phyloP scores from a whole-genome alignment of 1,140 invertebrate genomes.

The Drosophila prosaltans region DNA sequence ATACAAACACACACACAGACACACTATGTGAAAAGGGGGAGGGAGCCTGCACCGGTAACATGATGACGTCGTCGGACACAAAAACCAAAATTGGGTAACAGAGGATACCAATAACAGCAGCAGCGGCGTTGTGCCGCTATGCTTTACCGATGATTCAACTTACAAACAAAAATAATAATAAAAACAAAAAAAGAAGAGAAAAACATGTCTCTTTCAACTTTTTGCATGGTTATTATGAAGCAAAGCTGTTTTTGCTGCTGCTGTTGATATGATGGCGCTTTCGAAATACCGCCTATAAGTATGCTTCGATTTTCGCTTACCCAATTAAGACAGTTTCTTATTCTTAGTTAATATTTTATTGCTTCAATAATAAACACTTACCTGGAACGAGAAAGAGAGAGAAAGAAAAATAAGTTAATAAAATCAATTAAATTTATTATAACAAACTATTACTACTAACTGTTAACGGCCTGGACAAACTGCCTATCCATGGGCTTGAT shows the following conservation, averaged over 20 bases:
- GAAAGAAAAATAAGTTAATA: neutral
- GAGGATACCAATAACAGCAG: constrained; percentile 1
- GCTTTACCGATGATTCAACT: constrained; percentile 34
- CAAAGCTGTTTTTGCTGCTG: too few relatives aligned
- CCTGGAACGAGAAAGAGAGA: constrained; percentile 53
- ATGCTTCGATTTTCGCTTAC: constrained; percentile 39
- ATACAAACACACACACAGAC: too few relatives aligned
- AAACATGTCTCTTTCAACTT: too few relatives aligned
- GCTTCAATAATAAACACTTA: constrained; percentile 47
- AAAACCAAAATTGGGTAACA: constrained; percentile 54
- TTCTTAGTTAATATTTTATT: neutral
- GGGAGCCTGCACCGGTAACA: constrained; percentile 31
- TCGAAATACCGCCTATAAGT: constrained; percentile 57
- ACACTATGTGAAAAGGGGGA: neutral
- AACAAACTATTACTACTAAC: constrained; percentile 43
- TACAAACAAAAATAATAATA: neutral
- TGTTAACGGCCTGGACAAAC: constrained; percentile 41
- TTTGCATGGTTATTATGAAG: too few relatives aligned
- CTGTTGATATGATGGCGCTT: constrained; percentile 15
- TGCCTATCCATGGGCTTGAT: constrained; percentile 33
- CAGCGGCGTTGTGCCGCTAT: too few relatives aligned
- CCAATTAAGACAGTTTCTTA: neutral
- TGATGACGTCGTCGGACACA: too few relatives aligned
- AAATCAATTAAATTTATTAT: constrained; percentile 4
- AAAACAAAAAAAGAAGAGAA: too few relatives aligned